Base-by-base conservation (phyloP, 1,140 invertebrate species). In the Procambarus virginalis region DNA sequence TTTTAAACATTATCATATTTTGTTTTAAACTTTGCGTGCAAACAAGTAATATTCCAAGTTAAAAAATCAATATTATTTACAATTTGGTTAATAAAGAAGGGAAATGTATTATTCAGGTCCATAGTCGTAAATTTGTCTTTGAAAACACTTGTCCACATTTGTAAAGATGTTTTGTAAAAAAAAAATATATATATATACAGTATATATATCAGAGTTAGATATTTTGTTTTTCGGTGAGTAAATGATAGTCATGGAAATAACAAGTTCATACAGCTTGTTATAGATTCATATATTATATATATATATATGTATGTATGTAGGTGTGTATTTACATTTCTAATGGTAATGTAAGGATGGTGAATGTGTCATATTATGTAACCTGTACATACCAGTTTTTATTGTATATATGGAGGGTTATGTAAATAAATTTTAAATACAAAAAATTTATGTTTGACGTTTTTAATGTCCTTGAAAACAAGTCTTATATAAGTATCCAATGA, bases 361-460 rank as follows among this genome's bases (percentile, higher is more conserved):
- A 77, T 77, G 76, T 78, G 76, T 78, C 68, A 22, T 34, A 34
- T 20, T 20, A 34, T 6, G 3, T 73, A 73, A 34, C 22, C 4
- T 22, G n/a, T 73, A 34, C 8, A 55, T 48, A 78, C 75, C 1
- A 49, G 12, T n/a, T 55, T 9, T 77, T 49, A 17, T 48, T 78
- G 76, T 78, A 55, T 49, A 55, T 78, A 78, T 22, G 20, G 17
- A 9, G 68, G 10, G 68, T 20, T 22, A 73, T 73, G 68, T 73
- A 73, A 22, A 73, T 73, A 73, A 73, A 34, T 73, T 73, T 73
- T 6, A 73, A 73, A 73, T 73, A 73, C 68, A 73, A 8, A 34
- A 10, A 73, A 73, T 73, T 73, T 34, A 2, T 64, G 4, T 64
- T 34, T 34, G 34, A 34, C 34, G 34, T 34, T 34, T 64, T 64